phyloP scores from a whole-genome alignment of 2,113 vertebrate genomes.

The Proteles cristata region DNA sequence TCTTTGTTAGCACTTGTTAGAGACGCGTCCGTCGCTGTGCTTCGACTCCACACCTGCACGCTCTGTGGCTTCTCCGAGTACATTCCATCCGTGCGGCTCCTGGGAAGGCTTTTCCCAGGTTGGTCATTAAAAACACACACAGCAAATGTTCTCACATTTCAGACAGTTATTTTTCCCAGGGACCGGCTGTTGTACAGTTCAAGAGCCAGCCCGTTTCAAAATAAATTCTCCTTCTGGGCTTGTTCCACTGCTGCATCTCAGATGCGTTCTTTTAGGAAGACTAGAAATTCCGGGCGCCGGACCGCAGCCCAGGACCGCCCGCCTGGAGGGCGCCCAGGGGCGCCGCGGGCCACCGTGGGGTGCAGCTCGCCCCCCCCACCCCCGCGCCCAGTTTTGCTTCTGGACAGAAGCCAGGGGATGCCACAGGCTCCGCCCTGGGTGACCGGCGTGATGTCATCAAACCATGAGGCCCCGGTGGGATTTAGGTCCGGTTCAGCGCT shows the following conservation, averaged over 20 bases:
- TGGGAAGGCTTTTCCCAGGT: slow-evolving; percentile 69
- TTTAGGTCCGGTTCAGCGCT: slow-evolving; percentile 51
- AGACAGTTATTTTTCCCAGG: slow-evolving; percentile 72
- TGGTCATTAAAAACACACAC: slow-evolving; percentile 65
- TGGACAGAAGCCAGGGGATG: slow-evolving; percentile 24
- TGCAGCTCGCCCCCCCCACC: background rate
- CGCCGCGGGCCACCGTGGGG: slow-evolving; percentile 40
- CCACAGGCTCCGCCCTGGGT: slow-evolving; percentile 58
- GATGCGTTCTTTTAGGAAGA: slow-evolving; percentile 65
- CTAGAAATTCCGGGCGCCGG: slow-evolving; percentile 1
- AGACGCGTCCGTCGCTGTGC: slow-evolving; percentile 71
- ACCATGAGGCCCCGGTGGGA: slow-evolving; percentile 71
- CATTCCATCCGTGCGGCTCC: slow-evolving; percentile 90
- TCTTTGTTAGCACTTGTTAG: slow-evolving; percentile 76
- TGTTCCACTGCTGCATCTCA: slow-evolving; percentile 49
- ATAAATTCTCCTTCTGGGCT: slow-evolving; percentile 53
- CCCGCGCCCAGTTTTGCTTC: slow-evolving; percentile 37
- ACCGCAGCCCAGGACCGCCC: slow-evolving; percentile 59
- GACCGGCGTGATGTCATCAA: slow-evolving; percentile 50
- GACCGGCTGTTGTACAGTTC: slow-evolving; percentile 64
- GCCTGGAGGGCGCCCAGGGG: background rate
- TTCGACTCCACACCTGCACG: slow-evolving; percentile 68
- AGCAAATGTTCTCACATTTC: slow-evolving; percentile 62
- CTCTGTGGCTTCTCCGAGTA: slow-evolving; percentile 83
- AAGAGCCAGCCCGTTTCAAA: slow-evolving; percentile 67